Percentiles rank a stretch among this genome's conserved stretches.
Conservation (phyloP, 2,113 vertebrate species). For the Dinomys branickii region DNA sequence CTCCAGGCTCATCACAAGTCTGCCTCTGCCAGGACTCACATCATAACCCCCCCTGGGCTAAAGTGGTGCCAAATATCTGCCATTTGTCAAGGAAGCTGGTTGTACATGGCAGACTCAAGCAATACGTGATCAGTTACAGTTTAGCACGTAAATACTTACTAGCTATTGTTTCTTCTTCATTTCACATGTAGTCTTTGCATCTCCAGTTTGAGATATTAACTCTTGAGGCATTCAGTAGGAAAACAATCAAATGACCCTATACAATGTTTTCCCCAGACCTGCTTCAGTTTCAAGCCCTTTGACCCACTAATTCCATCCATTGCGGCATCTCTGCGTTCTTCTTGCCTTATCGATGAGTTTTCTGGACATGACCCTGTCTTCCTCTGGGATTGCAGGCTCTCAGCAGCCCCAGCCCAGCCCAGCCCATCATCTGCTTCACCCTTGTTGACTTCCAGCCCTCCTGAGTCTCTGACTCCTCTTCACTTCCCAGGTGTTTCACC, state of each 20-base stretch:
- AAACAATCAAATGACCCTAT: not conserved
- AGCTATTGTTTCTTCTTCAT: not conserved
- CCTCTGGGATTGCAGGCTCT: not conserved
- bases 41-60: too few relatives aligned
- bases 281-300: not conserved
- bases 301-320: not conserved
- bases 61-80: not conserved
- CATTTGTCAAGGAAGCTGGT: not conserved
- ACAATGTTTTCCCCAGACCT: not conserved
- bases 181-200: not conserved
- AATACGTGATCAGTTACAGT: not conserved
- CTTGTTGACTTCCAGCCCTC: not conserved
- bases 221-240: not conserved
- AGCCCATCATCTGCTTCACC: not conserved
- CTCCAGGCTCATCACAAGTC: not conserved
- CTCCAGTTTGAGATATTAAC: not conserved
- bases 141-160: not conserved
- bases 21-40: not conserved
- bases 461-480: not conserved
- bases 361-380: not conserved
- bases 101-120: not conserved
- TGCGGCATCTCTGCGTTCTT: not conserved
- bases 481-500: not conserved
- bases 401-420: not conserved
- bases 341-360: not conserved